Percentiles rank a stretch among this genome's conserved stretches.
phyloP scores from a whole-genome alignment of 2,113 vertebrate species.

The Xiphorhynchus elegans region DNA sequence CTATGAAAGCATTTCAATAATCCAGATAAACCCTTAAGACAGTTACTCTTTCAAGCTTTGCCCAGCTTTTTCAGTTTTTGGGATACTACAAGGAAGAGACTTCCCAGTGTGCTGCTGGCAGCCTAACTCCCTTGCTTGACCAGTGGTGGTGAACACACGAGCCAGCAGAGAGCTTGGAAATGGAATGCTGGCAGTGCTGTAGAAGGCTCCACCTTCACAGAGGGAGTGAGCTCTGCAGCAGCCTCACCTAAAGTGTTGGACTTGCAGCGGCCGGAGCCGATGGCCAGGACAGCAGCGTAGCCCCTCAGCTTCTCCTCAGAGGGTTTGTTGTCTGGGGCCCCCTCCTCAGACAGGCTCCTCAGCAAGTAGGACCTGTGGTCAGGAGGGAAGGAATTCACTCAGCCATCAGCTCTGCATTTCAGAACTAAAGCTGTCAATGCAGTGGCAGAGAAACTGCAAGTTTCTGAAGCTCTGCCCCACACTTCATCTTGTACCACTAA shows the following conservation, averaged over 20 bases:
- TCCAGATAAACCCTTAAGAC: background rate
- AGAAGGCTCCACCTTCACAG: background rate
- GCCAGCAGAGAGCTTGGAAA: background rate
- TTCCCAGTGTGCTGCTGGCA: background rate
- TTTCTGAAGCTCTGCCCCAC: background rate
- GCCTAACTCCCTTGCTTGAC: background rate
- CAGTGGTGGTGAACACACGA: fast-evolving
- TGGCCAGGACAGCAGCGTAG: slow-evolving; percentile 90
- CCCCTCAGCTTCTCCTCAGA: slow-evolving; percentile 90
- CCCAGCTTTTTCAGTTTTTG: background rate
- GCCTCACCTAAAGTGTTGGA: slow-evolving; percentile 88
- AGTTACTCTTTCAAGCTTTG: background rate
- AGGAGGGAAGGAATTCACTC: background rate
- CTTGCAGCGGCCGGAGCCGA: slow-evolving; percentile 93
- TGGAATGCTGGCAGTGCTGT: fast-evolving
- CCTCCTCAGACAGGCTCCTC: slow-evolving; percentile 91
- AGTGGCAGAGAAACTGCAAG: background rate
- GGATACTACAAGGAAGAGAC: background rate
- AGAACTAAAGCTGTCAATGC: background rate
- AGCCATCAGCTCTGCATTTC: background rate
- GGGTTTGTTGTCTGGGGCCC: slow-evolving; percentile 79
- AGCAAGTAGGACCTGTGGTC: slow-evolving; percentile 88
- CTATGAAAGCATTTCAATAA: background rate
- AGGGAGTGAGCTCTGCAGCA: background rate
- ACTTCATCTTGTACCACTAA: background rate